Conservation (phyloP, 53 echinoderm and acorn worm species). For the Henricia sp. region DNA sequence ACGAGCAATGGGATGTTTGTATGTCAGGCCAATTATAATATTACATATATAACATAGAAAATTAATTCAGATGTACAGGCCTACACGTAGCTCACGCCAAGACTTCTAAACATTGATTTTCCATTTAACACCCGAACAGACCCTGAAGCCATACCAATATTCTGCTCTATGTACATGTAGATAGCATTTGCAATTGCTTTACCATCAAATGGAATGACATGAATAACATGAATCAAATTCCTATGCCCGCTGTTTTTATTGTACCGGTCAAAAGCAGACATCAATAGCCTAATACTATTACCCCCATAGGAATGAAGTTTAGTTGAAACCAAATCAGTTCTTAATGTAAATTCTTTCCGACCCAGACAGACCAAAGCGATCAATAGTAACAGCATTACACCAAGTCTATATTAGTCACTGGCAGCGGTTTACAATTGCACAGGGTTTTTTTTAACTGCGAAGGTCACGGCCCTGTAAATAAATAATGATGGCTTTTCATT, state of each 20-base stretch:
- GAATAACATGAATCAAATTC: conserved; percentile 29
- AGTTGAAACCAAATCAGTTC: not conserved
- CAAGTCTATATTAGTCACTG: not conserved
- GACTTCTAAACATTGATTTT: too few species aligned
- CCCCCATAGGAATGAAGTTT: not conserved
- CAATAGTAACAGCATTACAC: not conserved
- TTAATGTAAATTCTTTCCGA: not conserved
- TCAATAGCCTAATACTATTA: not conserved
- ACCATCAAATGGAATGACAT: too few species aligned
- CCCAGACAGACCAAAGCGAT: not conserved
- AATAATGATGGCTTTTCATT: conserved; percentile 5
- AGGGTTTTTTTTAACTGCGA: conserved; percentile 4
- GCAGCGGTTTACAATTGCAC: not conserved
- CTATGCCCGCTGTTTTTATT: not conserved
- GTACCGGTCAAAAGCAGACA: not conserved
- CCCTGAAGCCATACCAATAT: too few species aligned
- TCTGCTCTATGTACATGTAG: too few species aligned
- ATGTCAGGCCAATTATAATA: too few species aligned
- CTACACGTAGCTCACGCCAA: too few species aligned
- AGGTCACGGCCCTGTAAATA: conserved; percentile 18
- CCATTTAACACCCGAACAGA: too few species aligned
- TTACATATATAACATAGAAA: too few species aligned
- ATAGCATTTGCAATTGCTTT: too few species aligned
- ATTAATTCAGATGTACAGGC: too few species aligned
- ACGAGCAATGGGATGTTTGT: too few species aligned